Conservation (phyloP, 2,113 vertebrate species). For the Carassius auratus region DNA sequence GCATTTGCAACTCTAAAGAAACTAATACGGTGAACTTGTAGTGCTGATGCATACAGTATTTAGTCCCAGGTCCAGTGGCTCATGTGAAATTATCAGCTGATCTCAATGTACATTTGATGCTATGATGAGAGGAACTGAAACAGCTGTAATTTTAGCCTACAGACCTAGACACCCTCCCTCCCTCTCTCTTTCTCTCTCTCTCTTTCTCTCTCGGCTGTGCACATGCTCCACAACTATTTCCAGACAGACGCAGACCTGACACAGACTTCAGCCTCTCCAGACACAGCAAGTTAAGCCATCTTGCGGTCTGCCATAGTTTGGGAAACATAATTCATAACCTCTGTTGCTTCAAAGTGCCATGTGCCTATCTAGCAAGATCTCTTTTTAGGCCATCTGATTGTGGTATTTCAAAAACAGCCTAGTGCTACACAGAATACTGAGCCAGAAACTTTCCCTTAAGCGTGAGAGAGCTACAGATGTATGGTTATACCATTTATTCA, state of each 20-base stretch:
- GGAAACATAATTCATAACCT: constrained; percentile 57
- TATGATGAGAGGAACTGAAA: constrained; percentile 24
- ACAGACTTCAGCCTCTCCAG: constrained; percentile 41
- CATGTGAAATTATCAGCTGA: constrained; percentile 3
- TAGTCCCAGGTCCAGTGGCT: not conserved
- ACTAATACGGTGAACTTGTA: not conserved
- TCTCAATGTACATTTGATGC: not conserved
- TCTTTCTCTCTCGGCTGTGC: not conserved
- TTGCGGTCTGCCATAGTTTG: constrained; percentile 59
- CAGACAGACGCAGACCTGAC: constrained; percentile 48
- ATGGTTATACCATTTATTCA: not conserved
- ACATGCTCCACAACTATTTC: constrained; percentile 43
- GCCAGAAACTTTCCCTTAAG: not conserved
- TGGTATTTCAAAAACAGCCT: constrained; percentile 7
- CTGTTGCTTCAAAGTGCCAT: constrained; percentile 30
- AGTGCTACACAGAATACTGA: not conserved
- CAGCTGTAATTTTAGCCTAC: constrained; percentile 40
- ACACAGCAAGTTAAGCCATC: constrained; percentile 34
- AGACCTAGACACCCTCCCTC: not conserved
- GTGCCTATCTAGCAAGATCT: constrained; percentile 48
- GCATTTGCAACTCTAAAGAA: not conserved
- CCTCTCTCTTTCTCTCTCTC: not conserved
- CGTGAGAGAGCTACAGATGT: not conserved
- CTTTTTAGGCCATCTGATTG: constrained; percentile 41
- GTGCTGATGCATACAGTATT: not conserved